Percentiles rank a stretch among this genome's conserved stretches.
Conservation (phyloP, 1,140 invertebrate species). For the Drosophila melanica region DNA sequence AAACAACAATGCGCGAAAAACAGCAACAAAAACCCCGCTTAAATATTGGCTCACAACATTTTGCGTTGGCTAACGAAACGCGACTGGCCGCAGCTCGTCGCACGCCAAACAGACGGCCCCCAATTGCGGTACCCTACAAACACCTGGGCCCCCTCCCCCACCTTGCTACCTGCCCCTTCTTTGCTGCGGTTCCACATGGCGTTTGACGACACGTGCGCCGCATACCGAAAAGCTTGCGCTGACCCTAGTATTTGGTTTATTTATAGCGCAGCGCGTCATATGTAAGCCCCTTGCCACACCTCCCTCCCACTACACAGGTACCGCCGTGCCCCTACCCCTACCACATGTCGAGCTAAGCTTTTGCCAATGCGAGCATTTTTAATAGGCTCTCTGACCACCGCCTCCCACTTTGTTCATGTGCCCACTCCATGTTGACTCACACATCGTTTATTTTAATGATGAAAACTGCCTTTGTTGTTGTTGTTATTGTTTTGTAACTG, state of each 20-base stretch:
- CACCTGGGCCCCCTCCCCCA: neutral
- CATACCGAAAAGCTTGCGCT: slow-evolving; percentile 54
- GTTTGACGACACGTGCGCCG: slow-evolving; percentile 58
- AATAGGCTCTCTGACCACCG: slow-evolving; percentile 17
- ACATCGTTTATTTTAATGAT: slow-evolving; percentile 42
- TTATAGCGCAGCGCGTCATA: slow-evolving; percentile 61
- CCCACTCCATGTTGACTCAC: slow-evolving; percentile 52
- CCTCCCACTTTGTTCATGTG: neutral
- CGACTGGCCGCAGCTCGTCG: slow-evolving; percentile 47
- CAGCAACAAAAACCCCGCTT: slow-evolving; percentile 8
- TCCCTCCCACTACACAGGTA: neutral
- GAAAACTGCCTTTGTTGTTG: slow-evolving; percentile 41
- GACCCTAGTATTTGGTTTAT: slow-evolving; percentile 57
- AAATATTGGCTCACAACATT: slow-evolving; percentile 63
- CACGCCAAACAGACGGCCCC: slow-evolving; percentile 13
- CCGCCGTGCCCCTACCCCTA: neutral
- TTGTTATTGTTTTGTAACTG: slow-evolving; percentile 1
- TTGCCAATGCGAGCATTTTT: slow-evolving; percentile 40
- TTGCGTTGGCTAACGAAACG: slow-evolving; percentile 60
- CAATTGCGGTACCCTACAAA: slow-evolving; percentile 20
- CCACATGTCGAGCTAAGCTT: slow-evolving; percentile 15
- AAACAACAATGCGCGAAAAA: slow-evolving; percentile 14
- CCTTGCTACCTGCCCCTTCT: neutral
- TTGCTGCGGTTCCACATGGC: neutral
- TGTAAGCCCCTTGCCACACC: slow-evolving; percentile 12